Evolutionary conservation across 1,140 invertebrate species (phyloP).

Genomic region (Calosoma granatense): DNA sequence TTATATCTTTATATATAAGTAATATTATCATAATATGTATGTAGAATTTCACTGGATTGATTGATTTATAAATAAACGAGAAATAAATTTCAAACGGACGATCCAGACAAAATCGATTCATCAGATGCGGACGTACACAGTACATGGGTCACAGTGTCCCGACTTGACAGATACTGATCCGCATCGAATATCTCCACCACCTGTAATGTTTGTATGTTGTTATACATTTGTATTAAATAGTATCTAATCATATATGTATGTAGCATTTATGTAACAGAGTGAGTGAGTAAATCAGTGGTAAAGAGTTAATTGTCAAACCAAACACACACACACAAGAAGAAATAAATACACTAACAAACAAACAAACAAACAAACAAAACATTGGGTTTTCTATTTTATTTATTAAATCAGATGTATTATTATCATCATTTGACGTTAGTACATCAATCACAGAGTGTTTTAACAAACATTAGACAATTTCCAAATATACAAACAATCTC

Average conservation of each 20-base stretch:
- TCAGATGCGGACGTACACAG: neutral
- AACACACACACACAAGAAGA: no score
- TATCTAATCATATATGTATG: neutral
- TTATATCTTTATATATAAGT: neutral
- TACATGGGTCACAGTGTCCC: neutral
- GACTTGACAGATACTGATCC: slow-evolving; percentile 27
- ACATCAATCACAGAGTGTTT: no score
- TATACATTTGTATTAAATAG: neutral
- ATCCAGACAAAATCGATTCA: neutral
- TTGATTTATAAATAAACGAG: no score
- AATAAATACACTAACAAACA: no score
- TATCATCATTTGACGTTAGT: no score
- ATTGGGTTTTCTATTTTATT: no score
- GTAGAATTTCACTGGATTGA: no score
- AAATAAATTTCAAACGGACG: neutral
- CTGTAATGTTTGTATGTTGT: slow-evolving; percentile 20
- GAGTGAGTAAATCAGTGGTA: neutral
- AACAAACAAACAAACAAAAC: no score
- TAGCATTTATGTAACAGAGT: neutral
- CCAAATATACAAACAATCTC: no score
- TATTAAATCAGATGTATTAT: no score
- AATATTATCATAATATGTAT: neutral
- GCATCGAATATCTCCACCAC: slow-evolving; percentile 31
- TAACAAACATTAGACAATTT: no score
- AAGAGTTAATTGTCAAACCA: neutral